Conservation (phyloP, 2,888 invertebrate species). For the Sarcophaga carnaria region DNA sequence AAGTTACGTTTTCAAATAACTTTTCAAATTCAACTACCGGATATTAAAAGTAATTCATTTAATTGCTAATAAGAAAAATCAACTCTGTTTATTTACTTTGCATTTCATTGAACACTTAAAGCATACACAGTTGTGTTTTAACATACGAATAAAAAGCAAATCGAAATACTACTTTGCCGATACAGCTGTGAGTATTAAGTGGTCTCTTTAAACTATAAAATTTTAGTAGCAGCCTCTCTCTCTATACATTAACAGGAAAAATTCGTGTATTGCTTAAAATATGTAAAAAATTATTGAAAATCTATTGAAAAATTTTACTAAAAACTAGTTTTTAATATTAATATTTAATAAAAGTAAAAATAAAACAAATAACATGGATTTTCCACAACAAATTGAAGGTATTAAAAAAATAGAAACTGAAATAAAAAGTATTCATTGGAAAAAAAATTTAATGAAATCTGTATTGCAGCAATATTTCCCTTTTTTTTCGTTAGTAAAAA, state of each 20-base stretch:
- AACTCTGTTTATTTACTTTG: constrained; percentile 24
- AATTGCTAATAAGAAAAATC: neutral
- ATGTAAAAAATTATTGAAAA: constrained; percentile 58
- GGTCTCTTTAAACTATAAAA: constrained; percentile 26
- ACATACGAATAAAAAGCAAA: neutral
- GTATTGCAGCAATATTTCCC: constrained; percentile 21
- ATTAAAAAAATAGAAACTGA: constrained; percentile 27
- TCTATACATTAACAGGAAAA: constrained; percentile 46
- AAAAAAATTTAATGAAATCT: constrained; percentile 8
- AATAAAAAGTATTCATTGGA: neutral
- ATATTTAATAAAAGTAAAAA: neutral
- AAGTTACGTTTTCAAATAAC: neutral
- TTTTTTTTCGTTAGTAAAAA: constrained; percentile 46
- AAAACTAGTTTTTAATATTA: constrained; percentile 22
- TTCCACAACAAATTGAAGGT: constrained; percentile 80
- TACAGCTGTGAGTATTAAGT: constrained; percentile 44
- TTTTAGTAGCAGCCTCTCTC: constrained; percentile 30
- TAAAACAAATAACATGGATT: constrained; percentile 75
- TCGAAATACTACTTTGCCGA: neutral
- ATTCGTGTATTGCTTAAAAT: constrained; percentile 57
- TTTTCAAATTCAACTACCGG: neutral
- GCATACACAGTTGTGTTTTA: constrained; percentile 21
- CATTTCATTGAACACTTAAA: neutral
- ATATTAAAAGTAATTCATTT: neutral
- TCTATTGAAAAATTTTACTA: constrained; percentile 15